These are phyloP conservation scores for Misgurnus mizolepis DNA, from an alignment of 2,113 vertebrate genomes.

Conservation along the genomic window DNA sequence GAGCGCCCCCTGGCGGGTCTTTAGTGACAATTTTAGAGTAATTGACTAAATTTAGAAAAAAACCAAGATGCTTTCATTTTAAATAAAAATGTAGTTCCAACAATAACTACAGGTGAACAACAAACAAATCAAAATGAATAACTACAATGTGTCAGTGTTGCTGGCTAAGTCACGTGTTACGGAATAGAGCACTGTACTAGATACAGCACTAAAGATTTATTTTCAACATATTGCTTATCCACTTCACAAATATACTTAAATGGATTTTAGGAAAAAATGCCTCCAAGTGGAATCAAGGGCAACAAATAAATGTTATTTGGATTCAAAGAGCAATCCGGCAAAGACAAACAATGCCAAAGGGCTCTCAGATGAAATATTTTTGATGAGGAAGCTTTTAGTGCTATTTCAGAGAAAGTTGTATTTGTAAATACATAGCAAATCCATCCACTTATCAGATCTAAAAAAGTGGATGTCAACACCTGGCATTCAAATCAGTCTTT, in stretches of 20 bases:
- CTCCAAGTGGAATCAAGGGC: neutral
- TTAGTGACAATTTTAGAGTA: neutral
- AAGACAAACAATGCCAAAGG: neutral
- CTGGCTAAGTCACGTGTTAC: no score
- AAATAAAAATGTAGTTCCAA: no score
- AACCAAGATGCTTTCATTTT: no score
- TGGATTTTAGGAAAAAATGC: neutral
- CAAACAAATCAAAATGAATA: no score
- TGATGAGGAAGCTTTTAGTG: neutral
- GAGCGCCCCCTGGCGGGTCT: conserved; percentile 53
- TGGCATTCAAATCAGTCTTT: neutral
- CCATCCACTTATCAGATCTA: neutral
- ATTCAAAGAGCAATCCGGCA: neutral
- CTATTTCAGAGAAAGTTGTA: neutral
- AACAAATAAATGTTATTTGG: neutral
- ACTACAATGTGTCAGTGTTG: no score
- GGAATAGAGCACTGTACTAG: no score
- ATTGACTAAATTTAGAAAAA: no score
- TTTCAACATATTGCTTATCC: no score
- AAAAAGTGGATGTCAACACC: neutral
- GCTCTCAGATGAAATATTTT: neutral
- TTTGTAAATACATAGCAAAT: neutral
- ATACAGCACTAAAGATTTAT: no score
- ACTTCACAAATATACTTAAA: neutral
- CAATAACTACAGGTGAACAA: no score